Evolutionary conservation across 2,797 vertebrate genomes (phyloP), one percentile per base, ranked within the genome.

Genomic region (Bradypodion pumilum): DNA sequence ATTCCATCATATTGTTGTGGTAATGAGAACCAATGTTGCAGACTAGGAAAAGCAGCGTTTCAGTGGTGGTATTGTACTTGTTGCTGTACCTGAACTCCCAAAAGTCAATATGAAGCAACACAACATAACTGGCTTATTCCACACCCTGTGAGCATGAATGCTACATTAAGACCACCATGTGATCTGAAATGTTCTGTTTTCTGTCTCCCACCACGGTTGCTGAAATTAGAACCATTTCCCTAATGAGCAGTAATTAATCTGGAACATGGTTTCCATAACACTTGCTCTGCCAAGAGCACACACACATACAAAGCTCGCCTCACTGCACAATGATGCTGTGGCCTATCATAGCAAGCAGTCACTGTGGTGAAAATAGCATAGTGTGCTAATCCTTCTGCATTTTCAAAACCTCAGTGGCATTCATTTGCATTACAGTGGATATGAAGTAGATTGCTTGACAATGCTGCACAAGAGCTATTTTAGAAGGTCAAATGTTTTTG

Each of bases 11-110:
- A 52, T 66, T 79, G 65, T 86, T 82, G 79, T 83, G 76, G 29
- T 78, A 72, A 83, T 79, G 32, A 86, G 46, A 78, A 63, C 29
- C 80, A 68, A 59, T 40, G 60, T 21, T 74, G 70, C n/a, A 87
- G 59, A 75, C 44, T 60, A 66, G 21, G 60, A 79, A 62, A 79
- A 16, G 25, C 56, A 52, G n/a, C 27, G n/a, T 40, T 35, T 66
- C n/a, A 66, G 29, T 19, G 21, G 60, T 16, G 52, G 21, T 16
- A 19, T 56, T 40, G n/a, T 46, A 35, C 40, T 25, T 29, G 6
- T 83, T 66, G 23, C 72, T 27, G 13, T n/a, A 21, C 5, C 52
- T 56, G 52, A 21, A 15, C 52, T 52, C 21, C 16, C 56, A 19
- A 56, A 13, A 52, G 49, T 52, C 49, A 52, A 56, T 56, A 56